Conservation (phyloP, 2,113 vertebrate species). For the Chaetodon trifascialis region DNA sequence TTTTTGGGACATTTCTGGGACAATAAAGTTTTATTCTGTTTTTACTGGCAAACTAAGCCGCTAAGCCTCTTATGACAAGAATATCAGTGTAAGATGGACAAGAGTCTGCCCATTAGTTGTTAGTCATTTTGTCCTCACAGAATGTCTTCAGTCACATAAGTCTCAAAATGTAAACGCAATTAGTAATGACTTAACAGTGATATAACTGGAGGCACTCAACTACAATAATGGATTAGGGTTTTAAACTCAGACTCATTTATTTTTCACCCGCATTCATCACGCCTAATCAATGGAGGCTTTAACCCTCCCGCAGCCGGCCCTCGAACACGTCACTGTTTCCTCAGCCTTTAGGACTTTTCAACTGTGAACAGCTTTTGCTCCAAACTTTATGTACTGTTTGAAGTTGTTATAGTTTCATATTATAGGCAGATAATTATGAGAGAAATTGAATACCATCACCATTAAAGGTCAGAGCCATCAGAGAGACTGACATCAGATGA, state of each 20-base stretch:
- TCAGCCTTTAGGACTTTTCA: constrained; percentile 50
- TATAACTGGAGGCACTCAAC: constrained; percentile 41
- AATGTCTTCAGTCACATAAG: constrained; percentile 44
- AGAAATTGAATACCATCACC: constrained; percentile 72
- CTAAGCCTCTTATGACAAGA: constrained; percentile 10
- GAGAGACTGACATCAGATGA: constrained; percentile 71
- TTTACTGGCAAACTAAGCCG: constrained; percentile 10
- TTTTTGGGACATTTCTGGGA: no score
- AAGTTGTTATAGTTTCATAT: constrained; percentile 75
- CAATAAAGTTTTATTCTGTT: constrained; percentile 6
- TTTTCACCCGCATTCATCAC: constrained; percentile 60
- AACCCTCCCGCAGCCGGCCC: constrained; percentile 21
- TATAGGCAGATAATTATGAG: constrained; percentile 66
- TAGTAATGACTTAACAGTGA: constrained; percentile 43
- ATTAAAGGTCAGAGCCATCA: constrained; percentile 78
- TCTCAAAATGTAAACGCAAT: constrained; percentile 63
- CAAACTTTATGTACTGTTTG: constrained; percentile 70
- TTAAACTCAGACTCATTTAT: constrained; percentile 63
- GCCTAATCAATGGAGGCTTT: constrained; percentile 54
- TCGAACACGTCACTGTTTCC: constrained; percentile 19
- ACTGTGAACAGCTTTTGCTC: constrained; percentile 49
- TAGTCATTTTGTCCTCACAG: constrained; percentile 30
- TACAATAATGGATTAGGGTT: constrained; percentile 61
- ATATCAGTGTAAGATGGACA: constrained; percentile 10
- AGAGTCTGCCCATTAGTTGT: constrained; percentile 13